A percentile compares a stretch with the other conserved stretches of the same genome.
These are phyloP conservation scores for Chelmon rostratus DNA, from an alignment of 2,797 vertebrate genomes.

Conservation along the genomic window DNA sequence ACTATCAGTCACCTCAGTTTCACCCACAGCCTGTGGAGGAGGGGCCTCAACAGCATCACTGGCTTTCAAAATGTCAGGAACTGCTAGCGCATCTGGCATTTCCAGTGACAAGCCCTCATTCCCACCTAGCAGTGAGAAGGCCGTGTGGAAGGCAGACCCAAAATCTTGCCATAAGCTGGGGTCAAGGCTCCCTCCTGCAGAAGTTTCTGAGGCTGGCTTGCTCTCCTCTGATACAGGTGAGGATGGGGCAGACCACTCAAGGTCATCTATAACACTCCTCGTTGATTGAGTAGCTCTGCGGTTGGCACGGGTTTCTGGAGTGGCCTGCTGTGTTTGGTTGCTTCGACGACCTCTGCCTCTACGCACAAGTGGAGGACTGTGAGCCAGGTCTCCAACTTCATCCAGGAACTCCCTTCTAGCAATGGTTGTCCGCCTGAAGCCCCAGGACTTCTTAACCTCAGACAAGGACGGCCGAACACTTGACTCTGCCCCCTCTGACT, in stretches of 20 bases:
- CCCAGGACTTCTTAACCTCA: conserved; percentile 95
- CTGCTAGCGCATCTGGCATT: conserved; percentile 65
- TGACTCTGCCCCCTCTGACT: conserved; percentile 53
- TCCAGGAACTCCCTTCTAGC: conserved; percentile 91
- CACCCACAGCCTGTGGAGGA: conserved; percentile 32
- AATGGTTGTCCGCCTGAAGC: conserved; percentile 94
- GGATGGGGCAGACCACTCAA: conserved; percentile 87
- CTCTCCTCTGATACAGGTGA: conserved; percentile 87
- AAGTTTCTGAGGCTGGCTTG: conserved; percentile 86
- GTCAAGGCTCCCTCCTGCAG: conserved; percentile 84
- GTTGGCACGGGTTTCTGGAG: conserved; percentile 53
- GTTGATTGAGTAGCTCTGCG: conserved; percentile 78
- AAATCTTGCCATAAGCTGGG: conserved; percentile 79
- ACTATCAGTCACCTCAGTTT: conserved; percentile 45
- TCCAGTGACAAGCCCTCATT: conserved; percentile 65
- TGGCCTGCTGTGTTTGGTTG: conserved; percentile 59
- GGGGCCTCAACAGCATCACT: conserved; percentile 28
- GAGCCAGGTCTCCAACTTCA: conserved; percentile 83
- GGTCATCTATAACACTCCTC: conserved; percentile 77
- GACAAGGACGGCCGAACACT: conserved; percentile 87
- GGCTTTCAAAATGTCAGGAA: conserved; percentile 77
- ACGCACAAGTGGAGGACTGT: conserved; percentile 80
- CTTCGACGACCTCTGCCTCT: conserved; percentile 83
- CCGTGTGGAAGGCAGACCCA: conserved; percentile 78
- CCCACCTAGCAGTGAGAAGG: conserved; percentile 74